A percentile compares a stretch with the other conserved stretches of the same genome.
phyloP scores from a whole-genome alignment of 2,113 vertebrate species.

The Promerops cafer region DNA sequence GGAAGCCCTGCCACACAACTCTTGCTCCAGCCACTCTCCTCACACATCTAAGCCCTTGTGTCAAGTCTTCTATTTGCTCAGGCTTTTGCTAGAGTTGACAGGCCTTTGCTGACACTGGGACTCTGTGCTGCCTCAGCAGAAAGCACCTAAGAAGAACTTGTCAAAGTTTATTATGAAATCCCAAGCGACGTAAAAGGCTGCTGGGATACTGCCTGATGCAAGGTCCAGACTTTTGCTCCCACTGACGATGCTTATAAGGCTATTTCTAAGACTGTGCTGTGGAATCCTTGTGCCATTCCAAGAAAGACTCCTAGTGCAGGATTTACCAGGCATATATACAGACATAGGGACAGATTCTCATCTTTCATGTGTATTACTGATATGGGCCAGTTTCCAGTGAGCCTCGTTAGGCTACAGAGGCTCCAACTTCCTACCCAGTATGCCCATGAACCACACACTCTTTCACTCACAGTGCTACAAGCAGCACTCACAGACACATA shows the following conservation, averaged over 20 bases:
- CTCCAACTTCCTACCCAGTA: neutral
- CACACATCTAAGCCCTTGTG: neutral
- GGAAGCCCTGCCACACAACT: neutral
- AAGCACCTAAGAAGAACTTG: neutral
- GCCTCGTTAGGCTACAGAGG: neutral
- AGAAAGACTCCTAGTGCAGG: neutral
- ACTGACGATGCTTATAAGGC: neutral
- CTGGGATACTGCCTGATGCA: neutral
- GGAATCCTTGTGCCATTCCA: neutral
- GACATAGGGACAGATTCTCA: neutral
- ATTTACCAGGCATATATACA: neutral
- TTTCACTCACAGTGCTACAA: neutral
- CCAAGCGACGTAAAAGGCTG: neutral
- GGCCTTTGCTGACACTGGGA: neutral
- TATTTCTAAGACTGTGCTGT: neutral
- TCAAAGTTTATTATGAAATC: conserved; percentile 19
- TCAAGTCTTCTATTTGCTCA: neutral
- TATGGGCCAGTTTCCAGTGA: neutral
- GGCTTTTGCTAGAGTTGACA: neutral
- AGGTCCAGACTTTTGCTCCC: neutral
- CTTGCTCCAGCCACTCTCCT: neutral
- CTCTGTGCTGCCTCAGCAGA: neutral
- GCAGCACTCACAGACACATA: neutral
- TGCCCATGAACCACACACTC: neutral
- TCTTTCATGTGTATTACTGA: neutral